Evolutionary conservation across 2,888 invertebrate species (phyloP).

Genomic region (Phytoseiulus persimilis): DNA sequence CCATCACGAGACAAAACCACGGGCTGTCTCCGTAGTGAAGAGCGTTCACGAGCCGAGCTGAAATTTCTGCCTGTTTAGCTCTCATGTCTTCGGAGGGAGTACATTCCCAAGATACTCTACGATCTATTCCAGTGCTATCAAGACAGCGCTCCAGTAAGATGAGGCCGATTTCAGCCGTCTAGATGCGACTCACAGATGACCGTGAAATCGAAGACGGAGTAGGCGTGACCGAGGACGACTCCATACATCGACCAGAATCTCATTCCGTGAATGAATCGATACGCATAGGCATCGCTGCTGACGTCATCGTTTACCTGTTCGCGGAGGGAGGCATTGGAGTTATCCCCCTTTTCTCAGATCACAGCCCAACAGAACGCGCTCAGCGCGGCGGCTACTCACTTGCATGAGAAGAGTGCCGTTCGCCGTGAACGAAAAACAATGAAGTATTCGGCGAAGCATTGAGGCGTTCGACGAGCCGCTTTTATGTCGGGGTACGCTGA

Average conservation of each 20-base stretch:
- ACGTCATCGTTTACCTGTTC: constrained; percentile 22
- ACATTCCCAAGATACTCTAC: not conserved
- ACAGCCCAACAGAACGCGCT: too few relatives aligned
- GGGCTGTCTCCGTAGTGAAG: constrained; percentile 12
- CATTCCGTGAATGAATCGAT: constrained; percentile 34
- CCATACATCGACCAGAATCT: constrained; percentile 27
- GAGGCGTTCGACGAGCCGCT: not conserved
- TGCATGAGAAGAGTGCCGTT: constrained; percentile 7
- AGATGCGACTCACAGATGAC: not conserved
- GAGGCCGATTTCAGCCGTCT: not conserved
- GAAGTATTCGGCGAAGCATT: not conserved
- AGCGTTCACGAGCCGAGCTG: constrained; percentile 35
- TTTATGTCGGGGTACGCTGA: not conserved
- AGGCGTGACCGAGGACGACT: constrained; percentile 10
- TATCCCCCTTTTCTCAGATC: not conserved
- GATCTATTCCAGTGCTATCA: not conserved
- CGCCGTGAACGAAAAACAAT: constrained; percentile 15
- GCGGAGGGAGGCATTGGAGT: not conserved
- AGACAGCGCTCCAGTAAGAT: not conserved
- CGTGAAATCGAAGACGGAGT: constrained; percentile 22
- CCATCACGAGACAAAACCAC: constrained; percentile 11
- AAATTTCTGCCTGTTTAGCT: not conserved
- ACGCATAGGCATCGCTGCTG: constrained; percentile 26
- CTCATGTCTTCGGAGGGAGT: not conserved
- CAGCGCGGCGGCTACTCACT: not conserved